Percentiles rank a stretch among this genome's conserved stretches.
These are phyloP conservation scores for Dendrolimus kikuchii DNA, from an alignment of 1,140 invertebrate genomes.

Conservation along the genomic window DNA sequence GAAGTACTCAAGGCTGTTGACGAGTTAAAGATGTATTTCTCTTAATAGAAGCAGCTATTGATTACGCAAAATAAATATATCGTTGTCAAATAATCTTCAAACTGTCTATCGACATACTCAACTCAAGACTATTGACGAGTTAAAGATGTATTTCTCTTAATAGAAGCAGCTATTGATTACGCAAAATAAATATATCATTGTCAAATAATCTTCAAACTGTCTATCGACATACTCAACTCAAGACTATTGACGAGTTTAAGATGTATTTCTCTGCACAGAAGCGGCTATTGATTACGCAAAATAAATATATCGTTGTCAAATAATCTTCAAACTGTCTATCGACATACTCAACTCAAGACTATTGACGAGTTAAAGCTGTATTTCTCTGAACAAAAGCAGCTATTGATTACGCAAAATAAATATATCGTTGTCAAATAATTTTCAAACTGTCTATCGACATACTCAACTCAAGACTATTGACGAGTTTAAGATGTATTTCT, in stretches of 20 bases:
- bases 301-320: not conserved
- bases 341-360: too few relatives aligned
- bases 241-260: too few relatives aligned
- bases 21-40: too few relatives aligned
- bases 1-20: too few relatives aligned
- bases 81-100: not conserved
- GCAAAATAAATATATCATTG: not conserved
- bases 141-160: too few relatives aligned
- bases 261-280: too few relatives aligned
- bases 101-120: slow-evolving; percentile 7
- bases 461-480: too few relatives aligned
- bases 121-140: too few relatives aligned
- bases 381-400: too few relatives aligned
- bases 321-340: not conserved
- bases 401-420: not conserved
- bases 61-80: not conserved
- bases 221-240: slow-evolving; percentile 7
- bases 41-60: not conserved
- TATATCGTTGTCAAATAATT: not conserved
- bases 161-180: not conserved
- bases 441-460: slow-evolving; percentile 4
- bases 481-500: too few relatives aligned
- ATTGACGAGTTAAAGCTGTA: too few relatives aligned
- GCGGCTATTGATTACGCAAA: not conserved
- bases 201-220: not conserved